These are phyloP conservation scores for Ardeotis arabs DNA, from an alignment of 2,113 vertebrate species.

Conservation along the genomic window DNA sequence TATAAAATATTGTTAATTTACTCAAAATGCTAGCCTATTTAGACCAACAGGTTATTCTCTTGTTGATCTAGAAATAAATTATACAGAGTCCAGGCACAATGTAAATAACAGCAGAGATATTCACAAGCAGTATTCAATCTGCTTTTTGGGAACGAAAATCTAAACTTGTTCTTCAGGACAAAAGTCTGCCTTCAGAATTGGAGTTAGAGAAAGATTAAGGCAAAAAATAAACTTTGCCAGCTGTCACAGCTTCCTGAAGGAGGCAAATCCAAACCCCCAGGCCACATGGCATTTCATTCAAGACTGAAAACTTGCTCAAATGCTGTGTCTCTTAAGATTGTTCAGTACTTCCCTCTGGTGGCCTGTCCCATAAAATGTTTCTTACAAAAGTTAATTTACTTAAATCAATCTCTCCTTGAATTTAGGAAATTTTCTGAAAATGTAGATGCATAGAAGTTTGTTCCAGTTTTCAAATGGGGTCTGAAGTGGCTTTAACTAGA, in stretches of 20 bases:
- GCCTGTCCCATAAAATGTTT: neutral
- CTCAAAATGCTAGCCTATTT: neutral
- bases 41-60: neutral
- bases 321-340: neutral
- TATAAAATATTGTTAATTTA: neutral
- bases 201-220: neutral
- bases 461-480: neutral
- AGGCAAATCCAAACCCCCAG: neutral
- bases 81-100: neutral
- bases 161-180: neutral
- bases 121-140: neutral
- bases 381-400: neutral
- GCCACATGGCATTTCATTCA: neutral
- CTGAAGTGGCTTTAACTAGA: neutral
- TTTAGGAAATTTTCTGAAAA: neutral
- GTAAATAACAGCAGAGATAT: neutral
- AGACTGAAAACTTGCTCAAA: conserved; percentile 30
- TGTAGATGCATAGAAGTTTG: neutral
- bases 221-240: neutral
- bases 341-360: conserved; percentile 23
- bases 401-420: neutral
- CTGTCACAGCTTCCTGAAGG: neutral
- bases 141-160: neutral
- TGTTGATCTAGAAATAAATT: neutral
- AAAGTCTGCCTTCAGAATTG: neutral